phyloP scores from a whole-genome alignment of 2,113 vertebrate genomes.

The Eolophus roseicapilla region DNA sequence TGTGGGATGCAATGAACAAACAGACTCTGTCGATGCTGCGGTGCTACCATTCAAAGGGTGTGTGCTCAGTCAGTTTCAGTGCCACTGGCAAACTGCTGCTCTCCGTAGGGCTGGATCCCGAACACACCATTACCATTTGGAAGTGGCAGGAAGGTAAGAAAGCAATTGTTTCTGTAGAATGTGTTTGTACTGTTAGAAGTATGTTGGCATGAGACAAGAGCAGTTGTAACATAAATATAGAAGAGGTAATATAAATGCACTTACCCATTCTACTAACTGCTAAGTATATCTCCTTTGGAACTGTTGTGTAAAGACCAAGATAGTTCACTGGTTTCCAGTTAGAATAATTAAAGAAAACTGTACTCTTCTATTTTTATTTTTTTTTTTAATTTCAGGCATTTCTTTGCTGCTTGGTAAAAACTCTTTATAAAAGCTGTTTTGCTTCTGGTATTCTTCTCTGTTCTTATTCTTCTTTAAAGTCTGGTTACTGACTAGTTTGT shows the following conservation, averaged over 20 bases:
- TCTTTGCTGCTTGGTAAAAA: background rate
- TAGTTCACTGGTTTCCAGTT: background rate
- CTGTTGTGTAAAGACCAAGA: background rate
- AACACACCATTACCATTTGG: slow-evolving; percentile 95
- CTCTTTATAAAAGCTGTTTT: background rate
- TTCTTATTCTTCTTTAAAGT: background rate
- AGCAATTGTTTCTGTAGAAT: background rate
- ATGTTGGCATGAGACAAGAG: background rate
- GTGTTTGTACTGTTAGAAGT: background rate
- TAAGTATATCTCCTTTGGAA: background rate
- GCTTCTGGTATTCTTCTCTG: background rate
- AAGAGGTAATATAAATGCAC: background rate
- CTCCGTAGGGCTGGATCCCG: slow-evolving; percentile 90
- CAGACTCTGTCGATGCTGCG: slow-evolving; percentile 91
- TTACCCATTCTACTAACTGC: background rate
- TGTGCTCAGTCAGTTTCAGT: slow-evolving; percentile 97
- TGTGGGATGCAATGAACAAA: slow-evolving; percentile 97
- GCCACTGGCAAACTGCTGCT: slow-evolving; percentile 95
- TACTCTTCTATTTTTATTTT: background rate
- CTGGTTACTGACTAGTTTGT: background rate
- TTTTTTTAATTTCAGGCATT: background rate
- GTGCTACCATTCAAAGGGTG: slow-evolving; percentile 90
- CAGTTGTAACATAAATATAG: background rate
- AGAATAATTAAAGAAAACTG: background rate
- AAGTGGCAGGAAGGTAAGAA: slow-evolving; percentile 96